Evolutionary conservation across 2,797 vertebrate species (phyloP).

Genomic region (Acanthurus leucopareius): DNA sequence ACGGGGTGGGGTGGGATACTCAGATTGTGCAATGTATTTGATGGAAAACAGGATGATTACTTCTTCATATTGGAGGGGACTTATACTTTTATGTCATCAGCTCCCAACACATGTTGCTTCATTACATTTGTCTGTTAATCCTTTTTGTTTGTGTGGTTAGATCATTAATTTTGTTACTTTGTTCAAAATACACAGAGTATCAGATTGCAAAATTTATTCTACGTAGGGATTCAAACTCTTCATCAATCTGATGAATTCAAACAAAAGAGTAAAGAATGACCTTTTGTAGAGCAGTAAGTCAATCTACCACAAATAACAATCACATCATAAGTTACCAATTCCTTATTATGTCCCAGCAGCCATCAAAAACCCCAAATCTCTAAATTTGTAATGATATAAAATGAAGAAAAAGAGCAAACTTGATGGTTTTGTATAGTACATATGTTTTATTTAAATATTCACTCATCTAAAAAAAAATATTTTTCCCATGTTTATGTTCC

Average conservation of each 20-base stretch:
- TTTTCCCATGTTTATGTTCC: too few relatives aligned
- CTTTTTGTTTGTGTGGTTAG: constrained; percentile 18
- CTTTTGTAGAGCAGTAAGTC: not conserved
- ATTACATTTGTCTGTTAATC: constrained; percentile 39
- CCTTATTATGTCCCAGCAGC: not conserved
- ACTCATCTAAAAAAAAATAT: too few relatives aligned
- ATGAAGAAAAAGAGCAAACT: not conserved
- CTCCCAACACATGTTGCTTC: constrained; percentile 40
- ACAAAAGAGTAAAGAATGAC: not conserved
- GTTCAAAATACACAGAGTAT: not conserved
- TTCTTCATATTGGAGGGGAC: constrained; percentile 57
- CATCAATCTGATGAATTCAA: not conserved
- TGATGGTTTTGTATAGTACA: not conserved
- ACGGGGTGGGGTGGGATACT: constrained; percentile 73
- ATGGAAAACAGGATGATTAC: constrained; percentile 76
- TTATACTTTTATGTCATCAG: constrained; percentile 44
- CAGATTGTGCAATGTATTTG: constrained; percentile 75
- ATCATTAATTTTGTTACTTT: constrained; percentile 5
- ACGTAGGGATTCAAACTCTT: too few relatives aligned
- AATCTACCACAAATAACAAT: not conserved
- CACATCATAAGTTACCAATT: not conserved
- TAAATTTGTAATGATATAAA: not conserved
- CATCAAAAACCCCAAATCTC: not conserved
- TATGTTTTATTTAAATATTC: too few relatives aligned
- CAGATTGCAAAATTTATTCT: not conserved